Conservation (phyloP, 2,888 invertebrate genomes). For the Orthosia gothica region DNA sequence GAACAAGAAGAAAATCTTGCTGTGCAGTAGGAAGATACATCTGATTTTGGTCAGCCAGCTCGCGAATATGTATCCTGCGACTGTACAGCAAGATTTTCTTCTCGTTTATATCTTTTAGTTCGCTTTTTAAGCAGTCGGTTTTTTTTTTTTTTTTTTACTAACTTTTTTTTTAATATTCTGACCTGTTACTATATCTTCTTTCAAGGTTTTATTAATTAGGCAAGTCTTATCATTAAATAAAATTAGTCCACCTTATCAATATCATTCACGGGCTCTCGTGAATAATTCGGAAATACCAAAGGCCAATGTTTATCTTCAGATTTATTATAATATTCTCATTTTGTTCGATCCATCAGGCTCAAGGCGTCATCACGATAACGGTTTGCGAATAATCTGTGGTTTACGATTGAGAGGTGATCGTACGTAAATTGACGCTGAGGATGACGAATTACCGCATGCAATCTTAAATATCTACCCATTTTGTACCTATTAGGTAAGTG, state of each 20-base stretch:
- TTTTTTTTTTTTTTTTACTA: too few relatives aligned
- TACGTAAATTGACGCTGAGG: not conserved
- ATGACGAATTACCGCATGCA: not conserved
- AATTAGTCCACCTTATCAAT: conserved; percentile 17
- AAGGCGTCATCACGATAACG: conserved; percentile 18
- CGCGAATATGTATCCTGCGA: too few relatives aligned
- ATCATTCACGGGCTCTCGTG: not conserved
- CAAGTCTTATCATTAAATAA: not conserved
- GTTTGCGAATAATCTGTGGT: not conserved
- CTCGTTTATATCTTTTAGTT: too few relatives aligned
- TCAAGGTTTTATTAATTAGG: not conserved
- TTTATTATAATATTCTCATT: conserved; percentile 19
- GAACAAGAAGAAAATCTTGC: too few relatives aligned
- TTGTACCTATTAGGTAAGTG: not conserved
- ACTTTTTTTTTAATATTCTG: too few relatives aligned
- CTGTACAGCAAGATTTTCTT: too few relatives aligned
- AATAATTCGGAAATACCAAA: conserved; percentile 17
- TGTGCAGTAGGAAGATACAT: too few relatives aligned
- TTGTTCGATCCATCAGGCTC: conserved; percentile 20
- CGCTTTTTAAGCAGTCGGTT: too few relatives aligned
- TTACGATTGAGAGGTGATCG: conserved; percentile 2
- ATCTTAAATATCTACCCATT: not conserved
- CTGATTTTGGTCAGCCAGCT: too few relatives aligned
- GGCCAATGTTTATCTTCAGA: conserved; percentile 21
- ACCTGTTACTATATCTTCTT: too few relatives aligned